A percentile compares a stretch with the other conserved stretches of the same genome.
phyloP scores from a whole-genome alignment of 2,888 invertebrate species.

The Noctua comes region DNA sequence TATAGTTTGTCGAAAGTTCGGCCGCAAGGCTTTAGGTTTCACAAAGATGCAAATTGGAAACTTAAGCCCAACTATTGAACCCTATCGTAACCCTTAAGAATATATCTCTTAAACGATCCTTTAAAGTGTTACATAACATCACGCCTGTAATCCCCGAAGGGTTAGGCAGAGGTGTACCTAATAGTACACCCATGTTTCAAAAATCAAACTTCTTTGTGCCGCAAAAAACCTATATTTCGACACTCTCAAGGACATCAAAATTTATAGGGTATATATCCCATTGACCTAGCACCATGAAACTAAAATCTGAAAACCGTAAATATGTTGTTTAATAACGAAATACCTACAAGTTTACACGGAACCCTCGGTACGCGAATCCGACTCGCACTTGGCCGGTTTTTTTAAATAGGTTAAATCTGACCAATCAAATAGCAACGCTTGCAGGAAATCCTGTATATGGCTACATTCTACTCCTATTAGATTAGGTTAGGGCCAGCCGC shows the following conservation, averaged over 20 bases:
- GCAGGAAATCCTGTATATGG: conserved; percentile 13
- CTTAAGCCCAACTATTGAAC: conserved; percentile 21
- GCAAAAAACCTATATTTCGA: too few relatives aligned
- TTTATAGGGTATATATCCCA: too few relatives aligned
- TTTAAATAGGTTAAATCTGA: background rate
- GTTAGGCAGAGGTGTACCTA: background rate
- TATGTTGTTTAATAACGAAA: too few relatives aligned
- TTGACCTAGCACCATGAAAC: too few relatives aligned
- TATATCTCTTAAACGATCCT: background rate
- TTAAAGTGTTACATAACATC: background rate
- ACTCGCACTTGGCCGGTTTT: too few relatives aligned
- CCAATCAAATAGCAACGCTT: background rate
- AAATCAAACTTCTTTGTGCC: too few relatives aligned
- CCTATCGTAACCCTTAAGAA: conserved; percentile 10
- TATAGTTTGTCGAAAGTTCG: conserved; percentile 24
- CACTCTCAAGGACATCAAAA: too few relatives aligned
- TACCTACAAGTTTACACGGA: too few relatives aligned
- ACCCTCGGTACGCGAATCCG: too few relatives aligned
- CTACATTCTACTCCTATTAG: conserved; percentile 13
- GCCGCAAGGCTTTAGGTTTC: conserved; percentile 21
- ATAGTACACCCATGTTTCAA: too few relatives aligned
- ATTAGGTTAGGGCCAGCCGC: background rate
- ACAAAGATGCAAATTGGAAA: conserved; percentile 39
- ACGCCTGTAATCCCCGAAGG: background rate
- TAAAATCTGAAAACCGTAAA: too few relatives aligned